These are phyloP conservation scores for Drosophila nasuta DNA, from an alignment of 1,140 invertebrate species.

Conservation along the genomic window DNA sequence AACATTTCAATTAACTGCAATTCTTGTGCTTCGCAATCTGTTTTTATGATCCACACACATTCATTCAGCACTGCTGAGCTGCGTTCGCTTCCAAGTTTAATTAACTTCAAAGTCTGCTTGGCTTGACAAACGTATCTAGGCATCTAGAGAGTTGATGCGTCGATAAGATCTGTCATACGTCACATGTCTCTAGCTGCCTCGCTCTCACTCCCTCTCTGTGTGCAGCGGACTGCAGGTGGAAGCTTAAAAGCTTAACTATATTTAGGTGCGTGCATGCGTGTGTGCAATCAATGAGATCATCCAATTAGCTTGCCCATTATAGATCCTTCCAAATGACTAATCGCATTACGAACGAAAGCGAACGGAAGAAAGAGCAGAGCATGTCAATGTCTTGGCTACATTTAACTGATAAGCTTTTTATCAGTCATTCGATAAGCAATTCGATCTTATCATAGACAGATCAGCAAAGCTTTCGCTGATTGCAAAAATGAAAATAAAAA, in stretches of 20 bases:
- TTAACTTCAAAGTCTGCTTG: conserved; percentile 73
- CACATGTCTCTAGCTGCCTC: conserved; percentile 6
- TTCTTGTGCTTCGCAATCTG: conserved; percentile 74
- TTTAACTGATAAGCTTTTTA: not conserved
- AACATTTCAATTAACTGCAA: conserved; percentile 85
- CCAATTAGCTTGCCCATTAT: conserved; percentile 4
- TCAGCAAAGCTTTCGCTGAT: not conserved
- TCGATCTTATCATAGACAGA: not conserved
- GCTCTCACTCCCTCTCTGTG: conserved; percentile 31
- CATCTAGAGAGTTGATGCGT: conserved; percentile 54
- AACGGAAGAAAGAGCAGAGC: not conserved
- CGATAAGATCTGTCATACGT: conserved; percentile 72
- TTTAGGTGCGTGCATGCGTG: not conserved
- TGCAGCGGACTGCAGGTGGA: conserved; percentile 49
- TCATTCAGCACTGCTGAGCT: not conserved
- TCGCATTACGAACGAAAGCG: not conserved
- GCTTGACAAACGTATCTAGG: conserved; percentile 75
- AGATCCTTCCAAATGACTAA: conserved; percentile 15
- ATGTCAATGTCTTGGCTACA: conserved; percentile 2
- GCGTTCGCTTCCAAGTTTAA: conserved; percentile 64
- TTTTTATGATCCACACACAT: conserved; percentile 68
- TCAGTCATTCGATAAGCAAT: not conserved
- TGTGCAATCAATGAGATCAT: conserved; percentile 39
- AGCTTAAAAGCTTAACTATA: conserved; percentile 37
- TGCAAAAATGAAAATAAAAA: too few species aligned